These are phyloP conservation scores for Paramormyrops hopkinsi DNA, from an alignment of 2,797 vertebrate species.

Conservation along the genomic window DNA sequence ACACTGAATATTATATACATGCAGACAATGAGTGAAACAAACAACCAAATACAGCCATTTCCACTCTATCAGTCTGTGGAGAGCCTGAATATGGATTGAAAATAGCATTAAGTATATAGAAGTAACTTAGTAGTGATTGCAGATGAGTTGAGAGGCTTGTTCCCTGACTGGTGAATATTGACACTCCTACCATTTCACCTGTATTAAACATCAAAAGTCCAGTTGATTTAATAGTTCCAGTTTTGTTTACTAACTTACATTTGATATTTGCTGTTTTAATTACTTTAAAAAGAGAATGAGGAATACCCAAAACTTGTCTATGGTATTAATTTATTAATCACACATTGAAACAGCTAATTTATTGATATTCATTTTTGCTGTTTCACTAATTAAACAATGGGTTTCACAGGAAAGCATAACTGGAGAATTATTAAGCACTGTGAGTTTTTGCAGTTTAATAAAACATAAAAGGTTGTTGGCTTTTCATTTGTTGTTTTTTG, in stretches of 20 bases:
- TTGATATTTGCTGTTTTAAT: not conserved
- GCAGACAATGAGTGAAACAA: not conserved
- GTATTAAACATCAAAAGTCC: not conserved
- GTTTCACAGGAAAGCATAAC: not conserved
- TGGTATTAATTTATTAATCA: not conserved
- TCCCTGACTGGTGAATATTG: not conserved
- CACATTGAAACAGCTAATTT: not conserved
- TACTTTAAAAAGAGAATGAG: not conserved
- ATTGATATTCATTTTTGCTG: not conserved
- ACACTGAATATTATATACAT: not conserved
- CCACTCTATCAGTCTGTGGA: not conserved
- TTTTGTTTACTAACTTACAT: not conserved
- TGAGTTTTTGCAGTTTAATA: not conserved
- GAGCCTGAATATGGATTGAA: not conserved
- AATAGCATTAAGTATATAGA: not conserved
- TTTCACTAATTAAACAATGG: not conserved
- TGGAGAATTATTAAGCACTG: not conserved
- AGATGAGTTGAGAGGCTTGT: not conserved
- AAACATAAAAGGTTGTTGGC: not conserved
- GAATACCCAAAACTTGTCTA: not conserved
- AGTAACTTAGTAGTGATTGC: not conserved
- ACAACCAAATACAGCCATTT: not conserved
- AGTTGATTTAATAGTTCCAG: not conserved
- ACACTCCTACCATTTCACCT: not conserved
- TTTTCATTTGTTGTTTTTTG: not conserved